A percentile compares a stretch with the other conserved stretches of the same genome.
phyloP scores from a whole-genome alignment of 2,113 vertebrate genomes.

The Melierax canorus region DNA sequence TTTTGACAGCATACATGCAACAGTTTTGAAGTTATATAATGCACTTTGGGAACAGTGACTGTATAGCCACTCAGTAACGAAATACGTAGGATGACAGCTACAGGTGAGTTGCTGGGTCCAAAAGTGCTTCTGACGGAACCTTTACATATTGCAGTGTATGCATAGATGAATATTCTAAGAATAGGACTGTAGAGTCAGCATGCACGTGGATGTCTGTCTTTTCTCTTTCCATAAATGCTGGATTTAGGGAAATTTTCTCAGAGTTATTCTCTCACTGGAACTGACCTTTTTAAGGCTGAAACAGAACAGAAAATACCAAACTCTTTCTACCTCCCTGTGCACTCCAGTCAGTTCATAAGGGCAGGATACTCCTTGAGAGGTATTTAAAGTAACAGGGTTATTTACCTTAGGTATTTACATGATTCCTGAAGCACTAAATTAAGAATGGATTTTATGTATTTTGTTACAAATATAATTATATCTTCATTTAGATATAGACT shows the following conservation, averaged over 20 bases:
- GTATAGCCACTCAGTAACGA: not conserved
- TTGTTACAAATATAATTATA: not conserved
- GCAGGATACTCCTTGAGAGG: not conserved
- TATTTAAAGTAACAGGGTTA: not conserved
- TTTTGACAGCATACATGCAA: not conserved
- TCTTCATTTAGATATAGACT: not conserved
- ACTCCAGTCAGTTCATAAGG: not conserved
- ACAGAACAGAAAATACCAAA: not conserved
- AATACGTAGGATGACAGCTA: not conserved
- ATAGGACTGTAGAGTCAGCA: not conserved
- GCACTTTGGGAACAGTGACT: not conserved
- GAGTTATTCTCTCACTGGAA: not conserved
- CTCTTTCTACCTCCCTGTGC: not conserved
- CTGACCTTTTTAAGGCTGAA: constrained; percentile 2
- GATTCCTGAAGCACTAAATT: not conserved
- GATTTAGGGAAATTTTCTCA: not conserved
- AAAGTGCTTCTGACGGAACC: not conserved
- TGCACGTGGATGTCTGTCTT: not conserved
- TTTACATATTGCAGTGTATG: not conserved
- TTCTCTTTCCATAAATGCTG: not conserved
- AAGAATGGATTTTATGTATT: not conserved
- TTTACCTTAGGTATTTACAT: not conserved
- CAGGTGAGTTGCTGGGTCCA: not conserved
- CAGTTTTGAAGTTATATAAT: not conserved
- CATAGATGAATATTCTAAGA: not conserved